Conservation (phyloP, 1,140 invertebrate species). For the Vanessa atalanta region DNA sequence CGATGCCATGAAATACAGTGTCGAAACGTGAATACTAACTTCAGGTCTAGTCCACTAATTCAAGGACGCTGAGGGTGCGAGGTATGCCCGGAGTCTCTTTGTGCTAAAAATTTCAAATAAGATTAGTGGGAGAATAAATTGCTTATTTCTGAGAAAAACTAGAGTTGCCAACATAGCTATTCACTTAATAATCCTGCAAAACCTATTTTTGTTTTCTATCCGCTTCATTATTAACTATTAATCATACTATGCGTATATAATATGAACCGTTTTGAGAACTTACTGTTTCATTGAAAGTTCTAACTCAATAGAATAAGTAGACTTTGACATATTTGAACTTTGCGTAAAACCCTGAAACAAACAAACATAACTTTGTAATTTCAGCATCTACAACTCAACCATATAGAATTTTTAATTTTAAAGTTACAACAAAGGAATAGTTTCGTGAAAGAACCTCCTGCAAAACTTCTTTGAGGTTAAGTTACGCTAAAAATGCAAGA, state of each 20-base stretch:
- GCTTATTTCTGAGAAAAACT: no score
- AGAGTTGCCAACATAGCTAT: no score
- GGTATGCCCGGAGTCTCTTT: no score
- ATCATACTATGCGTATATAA: background rate
- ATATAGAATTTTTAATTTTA: constrained; percentile 14
- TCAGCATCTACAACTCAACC: background rate
- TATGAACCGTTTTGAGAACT: background rate
- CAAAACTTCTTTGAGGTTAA: constrained; percentile 20
- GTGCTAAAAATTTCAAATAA: no score
- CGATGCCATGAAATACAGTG: no score
- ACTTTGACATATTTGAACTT: background rate
- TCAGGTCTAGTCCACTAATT: no score
- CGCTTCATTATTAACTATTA: no score
- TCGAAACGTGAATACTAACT: no score
- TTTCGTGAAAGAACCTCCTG: constrained; percentile 7
- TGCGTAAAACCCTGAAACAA: background rate
- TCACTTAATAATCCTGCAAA: no score
- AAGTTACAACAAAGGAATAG: constrained; percentile 18
- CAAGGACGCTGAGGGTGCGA: no score
- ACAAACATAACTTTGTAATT: constrained; percentile 1
- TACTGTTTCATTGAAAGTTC: background rate
- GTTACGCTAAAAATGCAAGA: constrained; percentile 8
- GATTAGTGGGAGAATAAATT: no score
- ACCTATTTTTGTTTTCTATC: no score
- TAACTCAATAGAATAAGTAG: background rate